Conservation (phyloP, 1,140 invertebrate genomes). For the Drosophila lacteicornis region DNA sequence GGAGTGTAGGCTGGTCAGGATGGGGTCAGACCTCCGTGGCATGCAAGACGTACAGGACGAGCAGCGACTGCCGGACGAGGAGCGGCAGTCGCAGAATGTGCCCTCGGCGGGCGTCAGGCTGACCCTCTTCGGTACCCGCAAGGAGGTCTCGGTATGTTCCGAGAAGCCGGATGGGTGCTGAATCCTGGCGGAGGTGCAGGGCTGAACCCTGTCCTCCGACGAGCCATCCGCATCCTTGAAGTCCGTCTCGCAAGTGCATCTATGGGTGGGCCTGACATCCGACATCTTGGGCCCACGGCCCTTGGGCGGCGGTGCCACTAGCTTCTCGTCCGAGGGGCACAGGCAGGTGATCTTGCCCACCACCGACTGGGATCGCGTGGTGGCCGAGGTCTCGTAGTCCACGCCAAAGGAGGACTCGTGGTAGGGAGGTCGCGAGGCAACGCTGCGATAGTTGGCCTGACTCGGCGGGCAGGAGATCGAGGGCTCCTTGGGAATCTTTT, state of each 20-base stretch:
- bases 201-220: not conserved
- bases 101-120: not conserved
- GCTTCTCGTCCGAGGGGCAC: slow-evolving; percentile 18
- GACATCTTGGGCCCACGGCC: not conserved
- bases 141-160: not conserved
- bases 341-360: slow-evolving; percentile 61
- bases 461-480: not conserved
- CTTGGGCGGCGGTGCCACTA: not conserved
- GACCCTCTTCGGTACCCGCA: not conserved
- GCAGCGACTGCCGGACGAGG: not conserved
- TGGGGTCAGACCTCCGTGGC: not conserved
- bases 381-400: slow-evolving; percentile 43
- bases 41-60: not conserved
- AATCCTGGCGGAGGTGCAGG: slow-evolving; percentile 9
- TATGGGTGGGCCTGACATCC: not conserved
- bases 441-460: not conserved
- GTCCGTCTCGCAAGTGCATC: not conserved
- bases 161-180: slow-evolving; percentile 12
- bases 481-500: not conserved
- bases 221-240: not conserved
- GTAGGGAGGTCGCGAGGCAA: not conserved
- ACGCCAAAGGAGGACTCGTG: slow-evolving; percentile 36
- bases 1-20: slow-evolving; percentile 18
- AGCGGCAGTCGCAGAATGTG: slow-evolving; percentile 22
- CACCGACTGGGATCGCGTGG: slow-evolving; percentile 51